Evolutionary conservation across 2,113 vertebrate genomes (phyloP), one percentile per base, ranked within the genome.

Genomic region (Natator depressus): DNA sequence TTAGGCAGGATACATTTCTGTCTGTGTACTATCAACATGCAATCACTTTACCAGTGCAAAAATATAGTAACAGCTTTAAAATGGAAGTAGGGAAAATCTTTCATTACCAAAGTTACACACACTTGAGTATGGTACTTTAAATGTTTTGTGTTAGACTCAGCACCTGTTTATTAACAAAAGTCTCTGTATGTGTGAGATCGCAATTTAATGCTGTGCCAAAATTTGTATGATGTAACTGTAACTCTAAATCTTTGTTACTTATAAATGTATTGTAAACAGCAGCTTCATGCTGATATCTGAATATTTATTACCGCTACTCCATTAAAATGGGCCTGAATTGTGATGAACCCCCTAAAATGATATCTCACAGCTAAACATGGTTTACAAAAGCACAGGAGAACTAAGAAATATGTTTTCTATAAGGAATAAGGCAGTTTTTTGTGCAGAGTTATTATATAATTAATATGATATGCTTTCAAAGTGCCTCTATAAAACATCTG

Each of bases 391-490:
- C 8, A 2, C 55, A 72, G 55, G 90, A 89, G 8, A 93, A 62
- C 17, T 20, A 89, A 89, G 90, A 89, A 53, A 27, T 1, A 5
- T 93, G n/a, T 93, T 95, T 94, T 93, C 75, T 25, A 75, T 42
- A 75, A 35, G 69, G n/a, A 75, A 42, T 19, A 49, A 89, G 87
- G 80, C 84, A 84, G 62, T 65, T 88, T 91, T n/a, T 89, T 65
- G 51, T 95, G 79, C 57, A 87, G 27, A 87, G 91, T 46, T 95
- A 0, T 91, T 91, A 59, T 90, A 49, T 25, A 82, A 42, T 78
- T 94, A 88, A 55, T 54, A 55, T 76, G 27, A 90, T 62, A 65
- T 91, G 72, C 49, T 96, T 94, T 94, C 91, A 79, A 95, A 93
- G 38, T 81, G 55, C 46, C 79, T 57, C 2, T 87, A 81, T 95